Conservation (phyloP, 2,888 invertebrate genomes). For the Coremacera marginata region DNA sequence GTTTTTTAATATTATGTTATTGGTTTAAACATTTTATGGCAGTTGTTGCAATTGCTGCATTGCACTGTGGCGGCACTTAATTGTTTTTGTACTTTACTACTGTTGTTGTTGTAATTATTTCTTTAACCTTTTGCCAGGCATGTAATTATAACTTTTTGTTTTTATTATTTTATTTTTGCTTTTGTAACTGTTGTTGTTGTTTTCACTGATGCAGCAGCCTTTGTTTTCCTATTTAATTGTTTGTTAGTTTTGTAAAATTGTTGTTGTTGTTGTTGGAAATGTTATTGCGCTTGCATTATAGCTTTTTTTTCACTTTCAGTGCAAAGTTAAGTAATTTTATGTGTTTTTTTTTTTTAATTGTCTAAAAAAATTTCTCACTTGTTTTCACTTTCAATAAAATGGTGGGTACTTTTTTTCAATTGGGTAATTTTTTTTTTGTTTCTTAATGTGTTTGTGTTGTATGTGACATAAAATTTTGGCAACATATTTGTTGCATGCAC, state of each 20-base stretch:
- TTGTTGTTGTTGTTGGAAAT: background rate
- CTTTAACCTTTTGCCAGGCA: too few species aligned
- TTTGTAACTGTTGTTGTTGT: background rate
- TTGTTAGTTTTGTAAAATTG: background rate
- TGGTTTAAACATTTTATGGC: constrained; percentile 4
- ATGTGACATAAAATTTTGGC: constrained; percentile 24
- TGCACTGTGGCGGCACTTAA: too few species aligned
- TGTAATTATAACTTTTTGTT: background rate
- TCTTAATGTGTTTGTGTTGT: background rate
- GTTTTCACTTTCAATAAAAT: constrained; percentile 24
- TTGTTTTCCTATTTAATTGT: background rate
- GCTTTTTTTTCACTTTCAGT: constrained; percentile 28
- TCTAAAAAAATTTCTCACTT: constrained; percentile 31
- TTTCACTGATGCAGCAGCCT: background rate
- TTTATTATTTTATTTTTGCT: background rate
- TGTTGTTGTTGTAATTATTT: background rate
- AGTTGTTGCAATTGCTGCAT: background rate
- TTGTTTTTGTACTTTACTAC: background rate
- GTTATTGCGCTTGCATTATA: background rate
- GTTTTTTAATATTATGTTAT: background rate
- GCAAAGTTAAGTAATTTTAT: constrained; percentile 38
- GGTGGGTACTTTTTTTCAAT: background rate
- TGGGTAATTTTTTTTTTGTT: background rate
- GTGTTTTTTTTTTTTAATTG: constrained; percentile 23
- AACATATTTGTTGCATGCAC: constrained; percentile 28